phyloP scores from a whole-genome alignment of 2,888 invertebrate genomes.

The Bembecia ichneumoniformis region DNA sequence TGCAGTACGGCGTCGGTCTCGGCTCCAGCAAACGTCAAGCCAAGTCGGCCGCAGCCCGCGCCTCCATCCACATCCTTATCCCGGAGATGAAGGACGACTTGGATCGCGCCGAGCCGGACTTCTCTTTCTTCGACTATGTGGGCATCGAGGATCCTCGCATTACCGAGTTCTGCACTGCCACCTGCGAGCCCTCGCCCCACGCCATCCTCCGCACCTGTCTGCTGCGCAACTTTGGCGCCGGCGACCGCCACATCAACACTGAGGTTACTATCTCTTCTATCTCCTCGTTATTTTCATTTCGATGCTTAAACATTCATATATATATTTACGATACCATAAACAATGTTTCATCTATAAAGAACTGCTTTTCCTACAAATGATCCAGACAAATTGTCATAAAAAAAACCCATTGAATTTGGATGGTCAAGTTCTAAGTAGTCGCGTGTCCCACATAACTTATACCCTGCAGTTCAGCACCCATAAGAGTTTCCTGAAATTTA shows the following conservation, averaged over 20 bases:
- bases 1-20: constrained; percentile 94
- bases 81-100: constrained; percentile 92
- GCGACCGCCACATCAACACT: constrained; percentile 89
- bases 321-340: too few species aligned
- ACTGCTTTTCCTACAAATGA: too few species aligned
- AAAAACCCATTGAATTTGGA: too few species aligned
- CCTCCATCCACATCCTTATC: constrained; percentile 91
- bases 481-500: too few species aligned
- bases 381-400: too few species aligned
- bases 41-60: constrained; percentile 92
- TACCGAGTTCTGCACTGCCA: constrained; percentile 94
- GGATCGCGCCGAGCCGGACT: constrained; percentile 3
- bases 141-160: constrained; percentile 95
- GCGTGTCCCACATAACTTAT: too few species aligned
- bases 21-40: constrained; percentile 97
- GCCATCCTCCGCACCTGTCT: constrained; percentile 93
- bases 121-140: constrained; percentile 88
- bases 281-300: too few species aligned
- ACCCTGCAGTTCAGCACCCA: too few species aligned
- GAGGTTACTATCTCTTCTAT: constrained; percentile 64
- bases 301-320: too few species aligned
- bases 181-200: constrained; percentile 96
- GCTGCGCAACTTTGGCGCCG: constrained; percentile 92
- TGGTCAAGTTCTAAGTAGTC: too few species aligned
- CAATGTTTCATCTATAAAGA: too few species aligned